Conservation (phyloP, 2,888 invertebrate species). For the Ferdinandea cuprea region DNA sequence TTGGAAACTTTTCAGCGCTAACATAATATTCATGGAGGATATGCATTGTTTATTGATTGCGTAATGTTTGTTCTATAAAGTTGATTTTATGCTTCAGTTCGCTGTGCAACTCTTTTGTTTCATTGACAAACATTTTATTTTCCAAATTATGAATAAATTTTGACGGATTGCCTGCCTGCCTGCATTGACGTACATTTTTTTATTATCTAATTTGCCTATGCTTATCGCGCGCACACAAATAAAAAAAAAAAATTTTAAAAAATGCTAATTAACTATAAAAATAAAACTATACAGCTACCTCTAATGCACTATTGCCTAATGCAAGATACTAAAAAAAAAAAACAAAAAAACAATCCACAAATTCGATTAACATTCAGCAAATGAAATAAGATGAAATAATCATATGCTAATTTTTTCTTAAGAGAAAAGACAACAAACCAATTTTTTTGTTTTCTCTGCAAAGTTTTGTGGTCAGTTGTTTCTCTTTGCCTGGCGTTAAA, state of each 20-base stretch:
- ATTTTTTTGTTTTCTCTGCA: too few relatives aligned
- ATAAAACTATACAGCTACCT: slow-evolving; percentile 13
- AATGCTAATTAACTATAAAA: slow-evolving; percentile 53
- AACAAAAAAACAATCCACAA: slow-evolving; percentile 19
- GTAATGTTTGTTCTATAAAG: not conserved
- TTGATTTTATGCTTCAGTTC: slow-evolving; percentile 20
- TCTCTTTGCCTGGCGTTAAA: slow-evolving; percentile 15
- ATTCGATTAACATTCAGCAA: slow-evolving; percentile 52
- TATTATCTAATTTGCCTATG: slow-evolving; percentile 20
- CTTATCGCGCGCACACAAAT: slow-evolving; percentile 18
- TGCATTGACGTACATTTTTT: slow-evolving; percentile 11
- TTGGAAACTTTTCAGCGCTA: not conserved
- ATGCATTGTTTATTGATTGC: not conserved
- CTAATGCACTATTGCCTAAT: slow-evolving; percentile 61
- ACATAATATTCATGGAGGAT: not conserved
- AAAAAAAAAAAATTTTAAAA: slow-evolving; percentile 51
- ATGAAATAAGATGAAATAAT: slow-evolving; percentile 35
- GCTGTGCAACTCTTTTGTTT: slow-evolving; percentile 48
- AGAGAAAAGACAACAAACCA: slow-evolving; percentile 53
- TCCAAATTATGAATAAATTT: too few relatives aligned
- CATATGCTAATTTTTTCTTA: slow-evolving; percentile 58
- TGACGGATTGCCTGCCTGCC: too few relatives aligned
- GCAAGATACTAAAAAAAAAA: slow-evolving; percentile 21
- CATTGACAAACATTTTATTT: not conserved
- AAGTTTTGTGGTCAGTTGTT: not conserved